Evolutionary conservation across 2,797 vertebrate species (phyloP).

Genomic region (Rallus crepitans): DNA sequence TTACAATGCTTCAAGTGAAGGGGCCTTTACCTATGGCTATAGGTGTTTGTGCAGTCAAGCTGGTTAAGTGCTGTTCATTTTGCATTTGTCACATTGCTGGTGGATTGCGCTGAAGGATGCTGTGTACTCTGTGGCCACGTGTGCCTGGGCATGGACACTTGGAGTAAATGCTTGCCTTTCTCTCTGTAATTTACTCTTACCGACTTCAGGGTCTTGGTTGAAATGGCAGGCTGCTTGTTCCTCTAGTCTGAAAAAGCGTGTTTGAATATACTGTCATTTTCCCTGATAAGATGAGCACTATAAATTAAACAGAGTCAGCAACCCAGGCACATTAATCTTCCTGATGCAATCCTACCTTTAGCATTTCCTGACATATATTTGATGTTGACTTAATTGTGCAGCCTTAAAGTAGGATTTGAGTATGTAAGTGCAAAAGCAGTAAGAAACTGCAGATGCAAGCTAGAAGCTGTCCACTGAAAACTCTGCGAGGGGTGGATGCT

Average conservation of each 20-base stretch:
- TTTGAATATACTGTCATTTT: constrained; percentile 19
- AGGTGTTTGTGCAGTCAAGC: not conserved
- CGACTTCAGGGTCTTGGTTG: not conserved
- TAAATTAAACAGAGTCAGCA: constrained; percentile 33
- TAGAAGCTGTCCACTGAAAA: not conserved
- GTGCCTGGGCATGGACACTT: fast-evolving
- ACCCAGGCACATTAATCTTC: constrained; percentile 27
- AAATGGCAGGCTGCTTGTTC: not conserved
- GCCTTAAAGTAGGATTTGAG: constrained; percentile 9
- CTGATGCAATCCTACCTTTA: constrained; percentile 25
- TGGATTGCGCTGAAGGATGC: not conserved
- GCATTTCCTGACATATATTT: not conserved
- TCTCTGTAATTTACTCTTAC: not conserved
- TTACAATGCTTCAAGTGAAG: not conserved
- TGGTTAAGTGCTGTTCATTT: not conserved
- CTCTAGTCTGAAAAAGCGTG: not conserved
- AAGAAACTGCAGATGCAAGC: not conserved
- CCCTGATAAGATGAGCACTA: constrained; percentile 10
- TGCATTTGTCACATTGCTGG: not conserved
- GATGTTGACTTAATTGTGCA: constrained; percentile 26
- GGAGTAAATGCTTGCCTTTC: not conserved
- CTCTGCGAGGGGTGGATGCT: not conserved
- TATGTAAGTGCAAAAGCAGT: not conserved
- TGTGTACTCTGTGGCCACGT: fast-evolving
- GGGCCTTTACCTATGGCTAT: not conserved